Evolutionary conservation across 2,797 vertebrate genomes (phyloP), one percentile per base, ranked within the genome.

Genomic region (Peromyscus melanophrys): DNA sequence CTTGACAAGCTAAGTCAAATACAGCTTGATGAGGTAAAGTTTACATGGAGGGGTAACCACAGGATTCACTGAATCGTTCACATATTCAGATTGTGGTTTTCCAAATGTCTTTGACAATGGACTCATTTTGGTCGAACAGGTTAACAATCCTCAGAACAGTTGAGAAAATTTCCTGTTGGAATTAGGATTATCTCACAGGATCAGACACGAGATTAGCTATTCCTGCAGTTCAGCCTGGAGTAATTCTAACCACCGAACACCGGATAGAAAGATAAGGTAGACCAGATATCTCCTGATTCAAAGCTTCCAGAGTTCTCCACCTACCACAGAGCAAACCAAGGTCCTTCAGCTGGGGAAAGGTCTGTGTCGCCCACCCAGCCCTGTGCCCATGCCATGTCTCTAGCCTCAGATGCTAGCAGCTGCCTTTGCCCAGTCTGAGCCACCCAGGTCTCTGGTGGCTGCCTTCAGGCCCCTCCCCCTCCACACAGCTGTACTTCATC

Each of bases 1-100:
- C 52, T 88, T 96, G 67, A 37, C 57, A 91, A 89, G 69, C 55
- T 52, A 85, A 40, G 27, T 90, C 88, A 94, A 85, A 75, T 80
- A 52, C 88, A 82, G 43, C 40, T 85, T 85, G 85, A 63, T 61
- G 14, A 84, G n/a, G 37, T 43, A 71, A 84, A 88, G 8, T 16
- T 95, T 88, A 94, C 4, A 82, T 6, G 89, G 88, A 94, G 75
- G 52, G 85, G 13, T 37, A 95, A 77, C 1, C 43, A 31, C 17
- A 91, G 80, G 86, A 89, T 76, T 89, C 69, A 83, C 3, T 83
- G 29, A 94, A 71, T 31, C 23, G 59, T 40, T 43, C 76, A 89
- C 31, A 94, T 61, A 49, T 5, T 77, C 34, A 81, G 21, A 82
- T 49, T 59, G 34, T 81, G 43, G 71, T 31, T 88, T 92, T 57